Evolutionary conservation across 1,140 invertebrate genomes (phyloP).

Genomic region (Eumaeus atala): DNA sequence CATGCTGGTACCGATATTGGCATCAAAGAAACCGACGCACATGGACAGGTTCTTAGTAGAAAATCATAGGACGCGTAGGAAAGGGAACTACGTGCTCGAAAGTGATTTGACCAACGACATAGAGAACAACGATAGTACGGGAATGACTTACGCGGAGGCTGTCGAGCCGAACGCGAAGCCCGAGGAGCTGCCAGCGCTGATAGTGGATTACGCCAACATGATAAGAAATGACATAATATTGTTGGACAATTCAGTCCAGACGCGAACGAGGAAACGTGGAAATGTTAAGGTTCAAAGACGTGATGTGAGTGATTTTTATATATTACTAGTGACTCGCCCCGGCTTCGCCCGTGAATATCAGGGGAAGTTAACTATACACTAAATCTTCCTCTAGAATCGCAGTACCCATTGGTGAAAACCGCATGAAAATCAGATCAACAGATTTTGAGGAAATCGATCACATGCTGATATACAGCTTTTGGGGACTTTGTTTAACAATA

Average conservation of each 20-base stretch:
- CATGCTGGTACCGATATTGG: conserved; percentile 35
- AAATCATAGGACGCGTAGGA: conserved; percentile 45
- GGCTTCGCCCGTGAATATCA: too few species aligned
- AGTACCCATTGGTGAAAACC: too few species aligned
- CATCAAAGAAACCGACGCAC: conserved; percentile 41
- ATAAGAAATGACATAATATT: conserved; percentile 58
- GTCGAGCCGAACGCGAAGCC: conserved; percentile 34
- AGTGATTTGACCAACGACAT: conserved; percentile 33
- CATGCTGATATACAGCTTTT: too few species aligned
- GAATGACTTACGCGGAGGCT: conserved; percentile 32
- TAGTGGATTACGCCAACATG: conserved; percentile 61
- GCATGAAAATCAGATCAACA: too few species aligned
- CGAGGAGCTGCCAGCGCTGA: conserved; percentile 45
- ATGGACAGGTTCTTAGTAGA: conserved; percentile 45
- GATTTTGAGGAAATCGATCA: too few species aligned
- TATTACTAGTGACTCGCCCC: too few species aligned
- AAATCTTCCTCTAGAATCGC: too few species aligned
- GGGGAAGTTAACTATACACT: too few species aligned
- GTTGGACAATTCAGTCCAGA: conserved; percentile 58
- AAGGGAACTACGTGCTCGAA: conserved; percentile 49
- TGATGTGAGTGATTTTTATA: conserved; percentile 39
- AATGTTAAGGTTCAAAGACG: conserved; percentile 45
- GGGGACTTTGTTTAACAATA: too few species aligned
- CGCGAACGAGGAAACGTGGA: conserved; percentile 53
- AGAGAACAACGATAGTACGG: conserved; percentile 28